phyloP scores from a whole-genome alignment of 2,113 vertebrate species.

The Pimephales promelas region DNA sequence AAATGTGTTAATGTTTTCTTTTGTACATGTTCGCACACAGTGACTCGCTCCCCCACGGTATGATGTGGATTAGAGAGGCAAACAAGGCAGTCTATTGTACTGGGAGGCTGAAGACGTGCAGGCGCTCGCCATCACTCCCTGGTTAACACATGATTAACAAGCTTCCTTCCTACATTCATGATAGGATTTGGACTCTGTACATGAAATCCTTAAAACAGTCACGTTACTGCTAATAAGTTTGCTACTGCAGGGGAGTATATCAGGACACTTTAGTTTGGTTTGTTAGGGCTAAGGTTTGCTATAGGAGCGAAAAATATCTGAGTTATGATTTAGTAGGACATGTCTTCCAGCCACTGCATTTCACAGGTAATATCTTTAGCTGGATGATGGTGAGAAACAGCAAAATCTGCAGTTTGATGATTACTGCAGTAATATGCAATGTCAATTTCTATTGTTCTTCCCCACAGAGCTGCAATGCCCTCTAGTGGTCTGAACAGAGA shows the following conservation, averaged over 20 bases:
- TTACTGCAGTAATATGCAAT: conserved; percentile 24
- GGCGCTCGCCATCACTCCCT: conserved; percentile 4
- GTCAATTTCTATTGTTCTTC: conserved; percentile 23
- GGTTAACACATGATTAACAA: conserved; percentile 15
- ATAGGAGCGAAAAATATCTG: background rate
- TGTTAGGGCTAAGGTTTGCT: conserved; percentile 1
- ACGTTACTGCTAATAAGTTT: conserved; percentile 24
- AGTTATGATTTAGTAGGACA: background rate
- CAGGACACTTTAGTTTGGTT: background rate
- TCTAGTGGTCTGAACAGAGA: conserved; percentile 66
- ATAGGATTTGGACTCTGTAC: conserved; percentile 34
- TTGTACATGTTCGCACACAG: conserved; percentile 11
- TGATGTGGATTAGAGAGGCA: conserved; percentile 44
- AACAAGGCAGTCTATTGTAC: conserved; percentile 50
- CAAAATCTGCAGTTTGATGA: conserved; percentile 42
- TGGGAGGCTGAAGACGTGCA: conserved; percentile 36
- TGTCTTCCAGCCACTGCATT: background rate
- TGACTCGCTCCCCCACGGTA: background rate
- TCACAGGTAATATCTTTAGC: background rate
- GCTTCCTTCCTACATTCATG: conserved; percentile 33
- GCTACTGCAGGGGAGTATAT: background rate
- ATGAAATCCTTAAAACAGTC: background rate
- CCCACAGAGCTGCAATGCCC: conserved; percentile 58
- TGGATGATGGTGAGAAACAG: conserved; percentile 6
- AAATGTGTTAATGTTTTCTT: conserved; percentile 37